A percentile compares a stretch with the other conserved stretches of the same genome.
Conservation (phyloP, 1,140 invertebrate species). For the Nasonia longicornis region DNA sequence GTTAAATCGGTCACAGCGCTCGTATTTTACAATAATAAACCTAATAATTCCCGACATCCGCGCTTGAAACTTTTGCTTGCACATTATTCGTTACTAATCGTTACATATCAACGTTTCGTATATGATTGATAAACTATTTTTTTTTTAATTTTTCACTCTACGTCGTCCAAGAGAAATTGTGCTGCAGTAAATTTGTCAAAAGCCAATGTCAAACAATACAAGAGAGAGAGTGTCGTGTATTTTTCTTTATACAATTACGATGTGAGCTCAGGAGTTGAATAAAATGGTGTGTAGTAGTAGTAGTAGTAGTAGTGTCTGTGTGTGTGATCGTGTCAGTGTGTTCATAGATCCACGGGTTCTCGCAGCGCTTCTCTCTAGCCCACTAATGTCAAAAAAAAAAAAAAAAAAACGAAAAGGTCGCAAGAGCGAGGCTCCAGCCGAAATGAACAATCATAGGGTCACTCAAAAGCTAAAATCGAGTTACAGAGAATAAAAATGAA, state of each 20-base stretch:
- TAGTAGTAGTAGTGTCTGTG: not conserved
- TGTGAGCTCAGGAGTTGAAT: constrained; percentile 21
- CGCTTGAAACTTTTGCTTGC: constrained; percentile 31
- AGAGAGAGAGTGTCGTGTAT: constrained; percentile 39
- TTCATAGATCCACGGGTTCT: constrained; percentile 27
- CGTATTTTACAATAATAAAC: constrained; percentile 38
- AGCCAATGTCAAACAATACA: constrained; percentile 41
- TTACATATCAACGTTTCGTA: constrained; percentile 12
- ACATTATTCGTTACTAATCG: constrained; percentile 5
- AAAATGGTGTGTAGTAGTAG: not conserved
- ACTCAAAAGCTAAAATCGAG: constrained; percentile 24
- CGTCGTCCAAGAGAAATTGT: constrained; percentile 38
- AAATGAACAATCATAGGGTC: constrained; percentile 28
- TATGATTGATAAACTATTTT: constrained; percentile 11
- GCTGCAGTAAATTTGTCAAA: constrained; percentile 40
- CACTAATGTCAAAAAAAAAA: not conserved
- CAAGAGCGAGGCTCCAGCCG: not conserved
- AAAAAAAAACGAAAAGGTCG: not conserved
- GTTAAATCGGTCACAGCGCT: constrained; percentile 38
- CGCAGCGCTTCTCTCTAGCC: constrained; percentile 2
- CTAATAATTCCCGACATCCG: constrained; percentile 38
- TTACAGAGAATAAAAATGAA: constrained; percentile 23
- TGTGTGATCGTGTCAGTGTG: constrained; percentile 23
- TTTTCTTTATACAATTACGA: constrained; percentile 12
- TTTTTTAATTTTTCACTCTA: not conserved